Base-by-base conservation (phyloP, 1,140 invertebrate species). In the Hesperophylax magnus region DNA sequence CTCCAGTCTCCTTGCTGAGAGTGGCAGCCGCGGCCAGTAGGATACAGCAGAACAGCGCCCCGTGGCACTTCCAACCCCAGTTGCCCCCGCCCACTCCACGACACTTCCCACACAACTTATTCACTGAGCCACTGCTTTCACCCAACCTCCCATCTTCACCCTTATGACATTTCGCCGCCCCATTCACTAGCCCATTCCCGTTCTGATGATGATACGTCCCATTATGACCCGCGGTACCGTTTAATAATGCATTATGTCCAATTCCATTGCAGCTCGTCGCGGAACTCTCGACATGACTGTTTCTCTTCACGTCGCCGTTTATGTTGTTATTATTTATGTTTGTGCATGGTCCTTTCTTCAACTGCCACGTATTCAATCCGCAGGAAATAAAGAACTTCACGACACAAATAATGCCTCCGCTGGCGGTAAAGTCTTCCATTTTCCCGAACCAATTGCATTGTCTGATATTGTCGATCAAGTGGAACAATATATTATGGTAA, bases 1-100 rank as follows among this genome's bases (percentile, higher is more conserved):
- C 93, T 20, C 97, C 97, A 17, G 97, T 97, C 89, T 99, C 98
- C 88, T 98, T 98, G 88, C 94, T 95, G 60, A 97, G 90, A 86
- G 96, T 95, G 54, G 95, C 95, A 56, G 91, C 92, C 5, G 91
- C 86, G 2, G 94, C 92, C 79, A 94, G 90, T 34, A 93, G 71
- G 47, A 95, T 85, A 74, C 93, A 85, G 87, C 93, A 85, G 87
- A 86, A 92, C 91, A 93, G 85, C 90, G 91, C 86, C 87, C 91
- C 67, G 89, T 88, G 88, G 88, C 91, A 83, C 87, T 90, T 74
- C 74, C 89, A 86, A 85, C 89, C 88, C 87, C 86, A 85, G 58
- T 86, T 85, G 87, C 87, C 86, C 80, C 83, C 86, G 85, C 85
- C 39, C 39, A 11, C 39, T 2, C 39, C 87, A 81, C 86, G 87